phyloP scores from a whole-genome alignment of 2,888 invertebrate genomes.

The Choristoneura rosaceana region DNA sequence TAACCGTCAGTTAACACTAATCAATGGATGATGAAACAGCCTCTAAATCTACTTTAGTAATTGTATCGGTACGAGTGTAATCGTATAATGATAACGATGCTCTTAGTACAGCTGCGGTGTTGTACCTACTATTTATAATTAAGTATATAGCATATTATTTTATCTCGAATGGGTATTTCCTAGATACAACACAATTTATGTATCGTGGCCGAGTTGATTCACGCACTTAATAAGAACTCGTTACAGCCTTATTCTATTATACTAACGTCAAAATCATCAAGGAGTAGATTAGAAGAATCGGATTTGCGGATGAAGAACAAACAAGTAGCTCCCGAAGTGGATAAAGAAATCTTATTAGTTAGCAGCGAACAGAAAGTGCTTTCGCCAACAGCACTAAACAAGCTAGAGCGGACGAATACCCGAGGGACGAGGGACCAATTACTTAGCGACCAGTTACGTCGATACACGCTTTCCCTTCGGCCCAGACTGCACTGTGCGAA shows the following conservation, averaged over 20 bases:
- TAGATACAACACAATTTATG: slow-evolving; percentile 18
- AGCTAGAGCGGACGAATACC: slow-evolving; percentile 58
- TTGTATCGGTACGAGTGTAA: neutral
- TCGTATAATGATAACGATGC: slow-evolving; percentile 16
- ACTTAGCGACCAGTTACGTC: slow-evolving; percentile 70
- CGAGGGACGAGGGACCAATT: slow-evolving; percentile 70
- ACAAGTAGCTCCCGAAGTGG: slow-evolving; percentile 36
- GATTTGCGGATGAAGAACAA: slow-evolving; percentile 25
- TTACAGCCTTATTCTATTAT: neutral
- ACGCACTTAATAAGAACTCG: slow-evolving; percentile 10
- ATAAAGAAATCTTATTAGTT: slow-evolving; percentile 65
- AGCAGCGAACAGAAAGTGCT: slow-evolving; percentile 59
- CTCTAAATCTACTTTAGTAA: slow-evolving; percentile 12
- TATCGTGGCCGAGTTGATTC: slow-evolving; percentile 16
- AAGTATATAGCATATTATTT: neutral
- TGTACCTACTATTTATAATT: no score
- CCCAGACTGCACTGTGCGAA: slow-evolving; percentile 24
- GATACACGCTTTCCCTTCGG: slow-evolving; percentile 60
- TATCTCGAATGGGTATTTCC: neutral
- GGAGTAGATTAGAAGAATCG: slow-evolving; percentile 22
- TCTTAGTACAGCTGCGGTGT: neutral
- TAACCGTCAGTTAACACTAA: no score
- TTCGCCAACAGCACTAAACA: slow-evolving; percentile 64
- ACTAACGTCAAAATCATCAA: neutral
- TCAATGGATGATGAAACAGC: no score